Percentiles rank a stretch among this genome's conserved stretches.
Conservation (phyloP, 2,888 invertebrate genomes). For the Seira ritae region DNA sequence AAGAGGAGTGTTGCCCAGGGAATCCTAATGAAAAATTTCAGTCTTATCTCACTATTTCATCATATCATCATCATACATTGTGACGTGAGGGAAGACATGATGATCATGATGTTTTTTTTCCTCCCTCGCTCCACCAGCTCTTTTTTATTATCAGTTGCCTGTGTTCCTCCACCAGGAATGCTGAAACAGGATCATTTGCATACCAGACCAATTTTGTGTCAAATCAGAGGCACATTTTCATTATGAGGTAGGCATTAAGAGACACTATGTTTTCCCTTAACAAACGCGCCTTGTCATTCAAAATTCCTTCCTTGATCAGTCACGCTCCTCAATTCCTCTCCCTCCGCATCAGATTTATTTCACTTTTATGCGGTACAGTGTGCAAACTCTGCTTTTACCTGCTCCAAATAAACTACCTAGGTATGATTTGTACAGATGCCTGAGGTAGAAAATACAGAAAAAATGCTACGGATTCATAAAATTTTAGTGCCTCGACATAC, state of each 20-base stretch:
- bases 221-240: neutral
- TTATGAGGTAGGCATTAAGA: neutral
- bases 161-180: neutral
- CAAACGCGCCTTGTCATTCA: neutral
- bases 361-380: too few species aligned
- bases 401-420: too few species aligned
- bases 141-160: too few species aligned
- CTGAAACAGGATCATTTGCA: neutral
- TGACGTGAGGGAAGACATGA: too few species aligned
- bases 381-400: too few species aligned
- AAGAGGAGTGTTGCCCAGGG: constrained; percentile 79
- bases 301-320: neutral
- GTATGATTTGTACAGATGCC: too few species aligned
- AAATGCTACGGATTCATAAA: too few species aligned
- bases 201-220: neutral
- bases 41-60: neutral
- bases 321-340: neutral
- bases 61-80: too few species aligned
- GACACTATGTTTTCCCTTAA: neutral
- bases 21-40: constrained; percentile 76
- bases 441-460: too few species aligned
- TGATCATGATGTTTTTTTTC: neutral
- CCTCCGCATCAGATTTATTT: neutral
- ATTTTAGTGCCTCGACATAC: too few species aligned
- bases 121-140: neutral